Evolutionary conservation across 2,113 vertebrate genomes (phyloP).

Genomic region (Romanogobio albipinnatus): DNA sequence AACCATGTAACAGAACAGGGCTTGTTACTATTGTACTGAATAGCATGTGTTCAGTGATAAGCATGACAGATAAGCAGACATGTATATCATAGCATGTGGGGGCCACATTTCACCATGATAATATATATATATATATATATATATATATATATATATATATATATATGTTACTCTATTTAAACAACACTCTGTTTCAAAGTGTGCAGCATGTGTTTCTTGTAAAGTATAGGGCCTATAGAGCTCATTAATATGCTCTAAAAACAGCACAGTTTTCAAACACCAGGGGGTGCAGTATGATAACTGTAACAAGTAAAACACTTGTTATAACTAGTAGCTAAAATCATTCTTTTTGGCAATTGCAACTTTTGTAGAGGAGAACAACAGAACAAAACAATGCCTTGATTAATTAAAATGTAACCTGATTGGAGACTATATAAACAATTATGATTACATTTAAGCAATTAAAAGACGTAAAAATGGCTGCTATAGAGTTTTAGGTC

Average conservation of each 20-base stretch:
- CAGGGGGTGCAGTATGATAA: conserved; percentile 37
- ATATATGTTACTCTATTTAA: background rate
- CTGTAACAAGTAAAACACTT: background rate
- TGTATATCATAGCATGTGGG: background rate
- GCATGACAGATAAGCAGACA: background rate
- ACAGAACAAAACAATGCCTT: background rate
- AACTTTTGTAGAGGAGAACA: background rate
- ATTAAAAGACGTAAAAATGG: background rate
- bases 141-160: too few species aligned
- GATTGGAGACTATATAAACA: background rate
- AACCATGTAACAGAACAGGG: too few species aligned
- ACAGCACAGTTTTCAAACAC: conserved; percentile 22
- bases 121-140: background rate
- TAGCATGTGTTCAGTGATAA: too few species aligned
- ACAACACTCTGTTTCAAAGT: background rate
- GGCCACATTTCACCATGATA: background rate
- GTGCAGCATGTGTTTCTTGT: background rate
- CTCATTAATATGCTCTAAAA: background rate
- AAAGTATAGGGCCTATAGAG: background rate
- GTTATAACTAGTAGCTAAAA: background rate
- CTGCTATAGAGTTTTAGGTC: background rate
- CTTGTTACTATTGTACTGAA: background rate
- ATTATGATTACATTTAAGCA: background rate
- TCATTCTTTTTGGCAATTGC: background rate
- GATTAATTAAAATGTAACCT: background rate